Evolutionary conservation across 2,113 vertebrate species (phyloP).

Genomic region (Labeo rohita): DNA sequence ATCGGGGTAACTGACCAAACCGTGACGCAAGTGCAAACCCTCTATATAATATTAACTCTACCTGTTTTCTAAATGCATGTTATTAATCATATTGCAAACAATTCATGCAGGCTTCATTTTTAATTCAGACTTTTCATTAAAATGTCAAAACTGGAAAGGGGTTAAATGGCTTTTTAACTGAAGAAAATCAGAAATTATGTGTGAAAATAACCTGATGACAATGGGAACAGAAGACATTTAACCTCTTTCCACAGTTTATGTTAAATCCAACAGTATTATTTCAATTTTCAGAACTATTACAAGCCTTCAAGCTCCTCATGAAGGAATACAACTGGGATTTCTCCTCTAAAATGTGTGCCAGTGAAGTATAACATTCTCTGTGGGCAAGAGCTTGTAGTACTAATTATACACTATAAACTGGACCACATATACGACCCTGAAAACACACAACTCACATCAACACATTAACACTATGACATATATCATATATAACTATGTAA

Average conservation of each 20-base stretch:
- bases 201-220: not conserved
- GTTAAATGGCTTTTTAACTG: not conserved
- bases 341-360: slow-evolving; percentile 25
- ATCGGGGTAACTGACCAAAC: too few relatives aligned
- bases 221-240: not conserved
- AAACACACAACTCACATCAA: not conserved
- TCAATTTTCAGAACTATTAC: not conserved
- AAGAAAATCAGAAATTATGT: not conserved
- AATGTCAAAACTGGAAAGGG: not conserved
- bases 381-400: slow-evolving; percentile 2
- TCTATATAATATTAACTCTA: not conserved
- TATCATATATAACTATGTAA: not conserved
- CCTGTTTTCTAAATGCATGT: not conserved
- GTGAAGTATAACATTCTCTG: slow-evolving; percentile 5
- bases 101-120: not conserved
- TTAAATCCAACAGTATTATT: not conserved
- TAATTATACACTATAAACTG: not conserved
- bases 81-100: not conserved
- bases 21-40: too few relatives aligned
- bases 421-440: not conserved
- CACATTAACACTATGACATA: not conserved
- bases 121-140: not conserved
- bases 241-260: not conserved
- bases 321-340: slow-evolving; percentile 36
- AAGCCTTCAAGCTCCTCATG: not conserved